Conservation (phyloP, 2,888 invertebrate genomes). For the Halictus quadricinctus region DNA sequence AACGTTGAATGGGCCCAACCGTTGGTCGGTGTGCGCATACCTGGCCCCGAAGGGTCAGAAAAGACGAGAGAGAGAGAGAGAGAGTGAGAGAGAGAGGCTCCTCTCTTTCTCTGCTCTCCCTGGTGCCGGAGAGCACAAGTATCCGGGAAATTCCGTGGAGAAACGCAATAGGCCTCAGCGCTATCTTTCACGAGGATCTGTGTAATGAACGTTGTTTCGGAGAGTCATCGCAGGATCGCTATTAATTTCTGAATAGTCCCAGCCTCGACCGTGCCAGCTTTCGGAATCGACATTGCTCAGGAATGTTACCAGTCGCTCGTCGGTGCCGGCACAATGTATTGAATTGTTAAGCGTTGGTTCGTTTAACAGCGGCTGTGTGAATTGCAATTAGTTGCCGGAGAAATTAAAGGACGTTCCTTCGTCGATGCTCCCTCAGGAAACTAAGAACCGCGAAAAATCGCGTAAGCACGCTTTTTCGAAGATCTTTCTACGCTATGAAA, state of each 20-base stretch:
- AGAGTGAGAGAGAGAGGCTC: constrained; percentile 9
- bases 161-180: constrained; percentile 16
- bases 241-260: constrained; percentile 17
- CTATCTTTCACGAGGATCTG: constrained; percentile 31
- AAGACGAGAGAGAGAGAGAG: constrained; percentile 27
- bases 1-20: constrained; percentile 60
- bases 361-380: neutral
- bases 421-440: neutral
- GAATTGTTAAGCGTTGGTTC: neutral
- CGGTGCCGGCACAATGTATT: neutral
- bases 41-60: constrained; percentile 56
- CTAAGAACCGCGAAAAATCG: neutral
- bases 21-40: constrained; percentile 60
- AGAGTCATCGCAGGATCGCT: constrained; percentile 3
- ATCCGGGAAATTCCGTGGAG: constrained; percentile 53
- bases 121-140: constrained; percentile 18
- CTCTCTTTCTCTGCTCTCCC: constrained; percentile 35
- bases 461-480: neutral
- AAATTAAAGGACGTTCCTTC: neutral
- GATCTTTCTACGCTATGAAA: neutral
- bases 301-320: neutral
- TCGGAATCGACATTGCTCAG: constrained; percentile 12
- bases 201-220: constrained; percentile 19
- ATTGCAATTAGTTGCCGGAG: neutral
- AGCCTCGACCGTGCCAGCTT: neutral